Conservation (phyloP, 2,888 invertebrate species). For the Alviniconcha strummeri region DNA sequence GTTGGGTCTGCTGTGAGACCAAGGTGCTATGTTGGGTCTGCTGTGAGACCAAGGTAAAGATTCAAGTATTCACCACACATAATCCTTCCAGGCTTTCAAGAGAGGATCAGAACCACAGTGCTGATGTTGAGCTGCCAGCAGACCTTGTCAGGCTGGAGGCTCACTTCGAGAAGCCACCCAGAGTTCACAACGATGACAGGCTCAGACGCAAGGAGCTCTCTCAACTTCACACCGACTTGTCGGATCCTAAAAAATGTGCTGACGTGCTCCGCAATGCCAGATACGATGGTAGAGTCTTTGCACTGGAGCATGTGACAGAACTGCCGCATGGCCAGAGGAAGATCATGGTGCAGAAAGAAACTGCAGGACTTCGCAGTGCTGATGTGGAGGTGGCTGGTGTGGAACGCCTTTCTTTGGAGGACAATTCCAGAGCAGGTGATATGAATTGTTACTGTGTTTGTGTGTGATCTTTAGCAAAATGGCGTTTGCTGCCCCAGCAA, state of each 20-base stretch:
- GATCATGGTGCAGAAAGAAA: constrained; percentile 36
- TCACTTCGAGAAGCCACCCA: constrained; percentile 88
- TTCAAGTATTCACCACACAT: too few species aligned
- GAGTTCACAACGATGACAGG: constrained; percentile 84
- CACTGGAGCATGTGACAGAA: constrained; percentile 34
- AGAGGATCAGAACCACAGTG: neutral
- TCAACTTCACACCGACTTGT: constrained; percentile 24
- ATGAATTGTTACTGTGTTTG: too few species aligned
- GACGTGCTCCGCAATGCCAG: constrained; percentile 14
- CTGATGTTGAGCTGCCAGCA: constrained; percentile 77
- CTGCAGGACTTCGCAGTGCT: neutral
- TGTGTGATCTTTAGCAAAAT: too few species aligned
- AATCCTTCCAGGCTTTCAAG: constrained; percentile 12
- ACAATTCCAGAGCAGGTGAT: too few species aligned
- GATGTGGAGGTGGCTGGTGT: neutral
- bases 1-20: too few species aligned
- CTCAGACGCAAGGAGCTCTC: constrained; percentile 60
- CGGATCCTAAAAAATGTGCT: neutral
- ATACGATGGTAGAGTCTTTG: constrained; percentile 6
- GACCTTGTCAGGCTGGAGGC: constrained; percentile 86
- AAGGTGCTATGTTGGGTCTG: too few species aligned
- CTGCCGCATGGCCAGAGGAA: constrained; percentile 40
- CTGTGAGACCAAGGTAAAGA: too few species aligned
- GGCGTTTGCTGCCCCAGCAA: too few species aligned
- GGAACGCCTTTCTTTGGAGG: neutral